Evolutionary conservation across 1,140 invertebrate species (phyloP), one percentile per base, ranked within the genome.

Genomic region (Cepaea nemoralis): DNA sequence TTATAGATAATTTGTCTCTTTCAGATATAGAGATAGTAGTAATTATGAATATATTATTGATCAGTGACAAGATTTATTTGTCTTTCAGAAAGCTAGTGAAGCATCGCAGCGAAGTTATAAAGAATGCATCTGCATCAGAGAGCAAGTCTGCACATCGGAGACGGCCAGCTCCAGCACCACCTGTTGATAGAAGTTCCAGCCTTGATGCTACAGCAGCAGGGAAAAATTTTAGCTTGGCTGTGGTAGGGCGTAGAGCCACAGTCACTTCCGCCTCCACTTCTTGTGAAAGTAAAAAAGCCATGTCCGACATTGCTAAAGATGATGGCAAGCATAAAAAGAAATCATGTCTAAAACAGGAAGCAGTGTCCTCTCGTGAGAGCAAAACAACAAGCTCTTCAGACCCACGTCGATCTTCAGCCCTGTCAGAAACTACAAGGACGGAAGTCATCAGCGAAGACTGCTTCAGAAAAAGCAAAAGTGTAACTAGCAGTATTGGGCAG

Each of bases 401-500:
- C 8, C n/a, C 59, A 27, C 2, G 42, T 12, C n/a, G 59, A 35
- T 42, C n/a, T 24, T 69, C 66, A 27, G 40, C 55, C 22, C 40
- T 40, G 1, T 69, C 59, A 40, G 59, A 69, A 45, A 78, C 33
- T 45, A 19, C 31, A n/a, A 48, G 14, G 31, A 80, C 22, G 55
- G 45, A 80, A 37, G 31, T 31, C 27, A 45, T 35, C 33, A 5
- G 19, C 8, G 63, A 69, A 40, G 59, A 79, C 2, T 37, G n/a
- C 22, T 67, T 80, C 0, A 80, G 27, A 59, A 70, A 73, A 80
- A 80, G 78, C 59, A 50, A 55, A 73, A 80, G 78, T 67, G 66
- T 80, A 42, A 80, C 78, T 0, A 80, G 69, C 69, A 80, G 69
- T 31, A 80, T 80, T 40, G 78, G 78, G n/a, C 78, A 80, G 48